These are phyloP conservation scores for Synergus umbraculus DNA, from an alignment of 2,888 invertebrate species.

Conservation along the genomic window DNA sequence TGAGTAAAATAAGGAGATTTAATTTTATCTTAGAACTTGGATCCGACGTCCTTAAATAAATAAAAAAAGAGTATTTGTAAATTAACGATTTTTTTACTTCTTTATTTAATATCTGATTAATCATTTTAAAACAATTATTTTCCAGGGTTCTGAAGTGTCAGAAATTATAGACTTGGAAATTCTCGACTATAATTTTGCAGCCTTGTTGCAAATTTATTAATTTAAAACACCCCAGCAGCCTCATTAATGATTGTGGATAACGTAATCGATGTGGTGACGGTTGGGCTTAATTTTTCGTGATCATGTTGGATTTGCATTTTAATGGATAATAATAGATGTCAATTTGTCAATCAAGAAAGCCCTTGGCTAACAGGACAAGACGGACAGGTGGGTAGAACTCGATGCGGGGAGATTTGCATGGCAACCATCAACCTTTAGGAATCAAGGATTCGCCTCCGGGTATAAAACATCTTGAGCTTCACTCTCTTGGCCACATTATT, in stretches of 20 bases:
- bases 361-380: constrained; percentile 52
- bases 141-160: too few species aligned
- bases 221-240: constrained; percentile 36
- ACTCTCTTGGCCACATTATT: constrained; percentile 58
- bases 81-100: too few species aligned
- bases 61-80: too few species aligned
- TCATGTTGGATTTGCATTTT: constrained; percentile 68
- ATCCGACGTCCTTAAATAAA: too few species aligned
- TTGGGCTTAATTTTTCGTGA: constrained; percentile 60
- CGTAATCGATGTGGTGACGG: constrained; percentile 53
- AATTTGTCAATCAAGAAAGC: constrained; percentile 56
- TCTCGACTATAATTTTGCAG: constrained; percentile 2
- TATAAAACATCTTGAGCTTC: constrained; percentile 64
- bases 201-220: constrained; percentile 10
- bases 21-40: too few species aligned
- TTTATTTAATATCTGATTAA: too few species aligned
- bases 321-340: constrained; percentile 60
- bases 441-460: constrained; percentile 38
- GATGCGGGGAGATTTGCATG: constrained; percentile 54
- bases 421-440: constrained; percentile 53
- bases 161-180: too few species aligned
- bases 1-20: too few species aligned
- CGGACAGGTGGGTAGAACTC: constrained; percentile 43
- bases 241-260: neutral
- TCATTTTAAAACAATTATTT: too few species aligned